Base-by-base conservation (phyloP, 2,113 vertebrate genomes). In the Gracilinanus agilis region DNA sequence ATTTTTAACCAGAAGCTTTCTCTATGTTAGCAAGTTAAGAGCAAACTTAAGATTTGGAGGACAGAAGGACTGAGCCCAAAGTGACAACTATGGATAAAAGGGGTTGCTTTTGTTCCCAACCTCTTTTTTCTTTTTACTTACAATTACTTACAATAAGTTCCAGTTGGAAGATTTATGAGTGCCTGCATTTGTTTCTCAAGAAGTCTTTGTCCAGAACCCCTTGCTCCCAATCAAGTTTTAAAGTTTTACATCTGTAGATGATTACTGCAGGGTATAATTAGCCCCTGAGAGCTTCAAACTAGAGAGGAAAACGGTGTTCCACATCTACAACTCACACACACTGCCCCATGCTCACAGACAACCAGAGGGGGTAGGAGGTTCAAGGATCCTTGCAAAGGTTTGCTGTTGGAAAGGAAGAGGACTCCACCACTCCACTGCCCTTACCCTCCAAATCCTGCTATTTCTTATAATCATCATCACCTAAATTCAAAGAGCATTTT, bases 1-100 rank as follows among this genome's bases (percentile, higher is more conserved):
- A 97, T 97, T 97, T 97, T 97, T 97, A 97, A 95, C 89, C 94
- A 96, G 96, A 97, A 96, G 95, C 90, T 92, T 97, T 96, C 94
- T 90, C 90, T 96, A 94, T 97, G 95, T 96, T 95, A 97, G 96
- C 95, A 54, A 61, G 96, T 94, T 97, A 83, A 95, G 56, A 95
- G 90, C 95, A 96, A 97, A 95, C 61, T 96, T 90, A 55, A 91
- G 88, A 89, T 96, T 93, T 89, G 92, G 95, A 93, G 90, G 56
- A 91, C 96, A 44, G 58, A 95, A 90, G 90, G 67, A 27, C 92
- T 91, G 27, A 92, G 61, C 53, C 61, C 55, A 95, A 89, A 53
- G 53, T 94, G 92, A 95, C 94, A 95, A n/a, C 53, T 90, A 1
- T 0, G 54, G 44, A 49, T 53, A 67, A 91, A 83, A 40, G 75